phyloP scores from a whole-genome alignment of 2,797 vertebrate species.

The Rhinoraja longicauda region DNA sequence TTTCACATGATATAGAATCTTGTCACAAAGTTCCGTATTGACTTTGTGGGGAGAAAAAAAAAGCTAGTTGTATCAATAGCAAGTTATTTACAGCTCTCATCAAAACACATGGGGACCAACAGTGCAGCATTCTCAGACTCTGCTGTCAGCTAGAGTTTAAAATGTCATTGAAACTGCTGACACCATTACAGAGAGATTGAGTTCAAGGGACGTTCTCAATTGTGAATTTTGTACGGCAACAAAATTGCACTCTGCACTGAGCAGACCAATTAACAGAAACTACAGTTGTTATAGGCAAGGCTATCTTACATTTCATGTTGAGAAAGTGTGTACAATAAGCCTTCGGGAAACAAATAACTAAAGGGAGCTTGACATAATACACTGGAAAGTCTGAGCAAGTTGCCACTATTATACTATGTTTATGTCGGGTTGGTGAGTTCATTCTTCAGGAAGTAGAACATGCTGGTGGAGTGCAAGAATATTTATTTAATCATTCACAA shows the following conservation, averaged over 20 bases:
- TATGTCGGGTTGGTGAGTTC: slow-evolving; percentile 11
- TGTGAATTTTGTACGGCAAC: background rate
- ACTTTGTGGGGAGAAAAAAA: background rate
- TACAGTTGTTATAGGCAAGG: background rate
- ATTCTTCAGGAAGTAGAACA: slow-evolving; percentile 8
- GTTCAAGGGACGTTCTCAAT: background rate
- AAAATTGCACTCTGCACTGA: slow-evolving; percentile 18
- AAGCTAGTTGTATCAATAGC: background rate
- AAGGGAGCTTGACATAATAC: slow-evolving; percentile 21
- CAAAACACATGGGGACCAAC: background rate
- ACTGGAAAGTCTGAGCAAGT: background rate
- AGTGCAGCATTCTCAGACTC: background rate
- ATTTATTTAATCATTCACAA: background rate
- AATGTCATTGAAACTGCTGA: slow-evolving; percentile 7
- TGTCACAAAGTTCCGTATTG: background rate
- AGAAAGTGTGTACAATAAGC: slow-evolving; percentile 19
- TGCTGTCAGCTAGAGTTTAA: slow-evolving; percentile 29
- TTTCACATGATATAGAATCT: background rate
- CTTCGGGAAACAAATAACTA: slow-evolving; percentile 37
- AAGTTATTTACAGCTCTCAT: slow-evolving; percentile 27
- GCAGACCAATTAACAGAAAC: background rate
- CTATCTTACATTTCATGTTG: slow-evolving; percentile 31
- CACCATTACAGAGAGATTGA: slow-evolving; percentile 2
- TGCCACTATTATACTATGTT: background rate
- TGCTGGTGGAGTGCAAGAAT: background rate